phyloP scores from a whole-genome alignment of 2,797 vertebrate genomes.

The Linurgus olivaceus region DNA sequence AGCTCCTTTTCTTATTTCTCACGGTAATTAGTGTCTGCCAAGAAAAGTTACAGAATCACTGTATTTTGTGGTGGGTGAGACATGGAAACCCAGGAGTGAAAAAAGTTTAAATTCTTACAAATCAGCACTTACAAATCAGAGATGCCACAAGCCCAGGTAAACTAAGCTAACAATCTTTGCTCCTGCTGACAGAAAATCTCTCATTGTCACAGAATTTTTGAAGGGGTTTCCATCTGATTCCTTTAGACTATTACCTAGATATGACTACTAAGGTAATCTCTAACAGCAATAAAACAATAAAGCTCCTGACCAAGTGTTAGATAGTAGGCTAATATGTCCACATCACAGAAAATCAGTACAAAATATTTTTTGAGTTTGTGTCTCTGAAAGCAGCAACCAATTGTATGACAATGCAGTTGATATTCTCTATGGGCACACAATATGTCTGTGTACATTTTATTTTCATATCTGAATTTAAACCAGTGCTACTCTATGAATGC shows the following conservation, averaged over 20 bases:
- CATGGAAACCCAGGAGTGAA: background rate
- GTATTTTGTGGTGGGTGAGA: background rate
- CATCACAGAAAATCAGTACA: background rate
- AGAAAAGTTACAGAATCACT: background rate
- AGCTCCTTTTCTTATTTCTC: background rate
- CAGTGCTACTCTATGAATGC: background rate
- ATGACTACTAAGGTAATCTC: background rate
- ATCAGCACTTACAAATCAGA: background rate
- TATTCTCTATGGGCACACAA: background rate
- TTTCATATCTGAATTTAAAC: background rate
- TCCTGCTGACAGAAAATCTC: background rate
- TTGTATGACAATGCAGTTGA: background rate
- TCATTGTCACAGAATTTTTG: background rate
- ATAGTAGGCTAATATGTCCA: background rate
- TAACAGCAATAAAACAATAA: background rate
- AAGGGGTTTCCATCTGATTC: background rate
- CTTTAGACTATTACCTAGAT: background rate
- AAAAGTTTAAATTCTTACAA: background rate
- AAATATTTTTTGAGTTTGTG: background rate
- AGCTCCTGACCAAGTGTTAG: background rate
- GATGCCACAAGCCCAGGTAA: background rate
- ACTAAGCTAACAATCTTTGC: background rate
- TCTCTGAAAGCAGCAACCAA: background rate
- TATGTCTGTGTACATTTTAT: fast-evolving
- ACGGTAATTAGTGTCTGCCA: fast-evolving